These are phyloP conservation scores for Acanthis flammea DNA, from an alignment of 2,797 vertebrate species.

Conservation along the genomic window DNA sequence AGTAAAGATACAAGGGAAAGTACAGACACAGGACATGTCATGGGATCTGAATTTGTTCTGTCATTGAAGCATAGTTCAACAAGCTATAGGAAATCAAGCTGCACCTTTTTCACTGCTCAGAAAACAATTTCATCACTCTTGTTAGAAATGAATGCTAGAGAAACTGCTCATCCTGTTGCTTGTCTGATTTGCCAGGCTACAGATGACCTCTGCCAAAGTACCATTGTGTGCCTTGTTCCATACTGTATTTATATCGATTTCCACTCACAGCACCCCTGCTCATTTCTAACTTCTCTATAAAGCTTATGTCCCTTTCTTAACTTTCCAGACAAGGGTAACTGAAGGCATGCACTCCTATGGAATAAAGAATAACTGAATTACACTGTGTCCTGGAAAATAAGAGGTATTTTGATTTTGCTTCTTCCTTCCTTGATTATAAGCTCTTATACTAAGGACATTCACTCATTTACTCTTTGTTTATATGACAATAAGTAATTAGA, in stretches of 20 bases:
- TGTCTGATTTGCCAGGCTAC: not conserved
- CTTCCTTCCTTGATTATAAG: not conserved
- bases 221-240: not conserved
- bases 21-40: not conserved
- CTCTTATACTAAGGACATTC: not conserved
- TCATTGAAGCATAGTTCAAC: not conserved
- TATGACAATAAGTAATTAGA: not conserved
- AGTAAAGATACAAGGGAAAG: not conserved
- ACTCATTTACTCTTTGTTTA: not conserved
- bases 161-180: not conserved
- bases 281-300: not conserved
- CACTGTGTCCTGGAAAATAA: not conserved
- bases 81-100: not conserved
- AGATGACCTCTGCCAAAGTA: not conserved
- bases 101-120: not conserved
- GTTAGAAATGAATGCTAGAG: not conserved
- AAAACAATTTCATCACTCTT: not conserved
- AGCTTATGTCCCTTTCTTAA: not conserved
- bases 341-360: not conserved
- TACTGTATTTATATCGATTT: slow-evolving; percentile 28
- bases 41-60: not conserved
- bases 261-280: not conserved
- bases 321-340: not conserved
- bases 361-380: not conserved
- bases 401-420: not conserved